Evolutionary conservation across 1,140 invertebrate genomes (phyloP).

Genomic region (Saccostrea glomerata): DNA sequence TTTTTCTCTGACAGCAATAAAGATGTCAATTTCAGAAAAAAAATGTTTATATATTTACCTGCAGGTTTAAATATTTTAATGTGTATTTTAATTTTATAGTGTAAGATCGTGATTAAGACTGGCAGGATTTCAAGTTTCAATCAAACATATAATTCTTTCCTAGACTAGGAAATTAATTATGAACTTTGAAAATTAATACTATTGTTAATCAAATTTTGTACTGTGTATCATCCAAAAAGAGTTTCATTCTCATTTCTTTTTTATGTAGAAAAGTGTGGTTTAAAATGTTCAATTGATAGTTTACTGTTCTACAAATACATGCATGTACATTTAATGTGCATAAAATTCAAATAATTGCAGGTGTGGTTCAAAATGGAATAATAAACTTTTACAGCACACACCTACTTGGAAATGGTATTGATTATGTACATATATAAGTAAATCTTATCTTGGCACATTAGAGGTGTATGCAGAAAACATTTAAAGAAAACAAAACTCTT

Average conservation of each 20-base stretch:
- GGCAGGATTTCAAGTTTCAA: too few species aligned
- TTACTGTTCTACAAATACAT: too few species aligned
- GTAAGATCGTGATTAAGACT: too few species aligned
- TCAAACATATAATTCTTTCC: too few species aligned
- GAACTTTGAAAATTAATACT: too few species aligned
- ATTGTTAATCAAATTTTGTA: too few species aligned
- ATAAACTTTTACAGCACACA: slow-evolving; percentile 17
- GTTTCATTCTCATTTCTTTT: too few species aligned
- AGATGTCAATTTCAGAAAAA: neutral
- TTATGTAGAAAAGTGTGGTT: too few species aligned
- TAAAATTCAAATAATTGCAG: neutral
- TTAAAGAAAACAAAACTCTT: slow-evolving; percentile 35
- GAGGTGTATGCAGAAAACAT: neutral
- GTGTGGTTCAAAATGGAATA: slow-evolving; percentile 14
- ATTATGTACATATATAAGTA: neutral
- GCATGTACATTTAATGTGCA: neutral
- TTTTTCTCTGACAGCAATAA: neutral
- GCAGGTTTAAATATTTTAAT: neutral
- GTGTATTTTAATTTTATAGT: too few species aligned
- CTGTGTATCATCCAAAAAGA: too few species aligned
- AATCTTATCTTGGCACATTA: neutral
- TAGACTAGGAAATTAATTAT: too few species aligned
- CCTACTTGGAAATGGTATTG: neutral
- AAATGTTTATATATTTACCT: neutral
- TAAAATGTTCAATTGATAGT: too few species aligned